Evolutionary conservation across 2,113 vertebrate genomes (phyloP).

Genomic region (Ceyx melanurus): DNA sequence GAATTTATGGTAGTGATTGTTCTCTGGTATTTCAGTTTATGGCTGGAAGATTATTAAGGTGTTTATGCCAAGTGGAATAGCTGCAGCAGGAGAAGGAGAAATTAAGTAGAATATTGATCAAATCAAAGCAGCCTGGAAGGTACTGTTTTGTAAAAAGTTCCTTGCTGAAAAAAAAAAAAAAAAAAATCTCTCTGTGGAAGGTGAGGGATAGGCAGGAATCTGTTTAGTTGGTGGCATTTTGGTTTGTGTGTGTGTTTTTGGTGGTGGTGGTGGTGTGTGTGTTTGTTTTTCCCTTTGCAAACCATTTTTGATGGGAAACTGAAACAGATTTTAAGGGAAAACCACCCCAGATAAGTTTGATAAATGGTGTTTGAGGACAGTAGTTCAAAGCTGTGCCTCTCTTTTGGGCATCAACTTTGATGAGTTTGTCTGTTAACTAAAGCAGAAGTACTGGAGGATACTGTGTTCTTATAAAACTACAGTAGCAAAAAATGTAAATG

Average conservation of each 20-base stretch:
- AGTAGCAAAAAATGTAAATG: not conserved
- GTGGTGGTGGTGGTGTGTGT: too few relatives aligned
- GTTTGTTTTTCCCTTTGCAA: not conserved
- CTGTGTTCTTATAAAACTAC: not conserved
- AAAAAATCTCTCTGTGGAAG: not conserved
- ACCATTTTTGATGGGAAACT: not conserved
- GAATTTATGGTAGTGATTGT: not conserved
- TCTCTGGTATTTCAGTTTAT: not conserved
- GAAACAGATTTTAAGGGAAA: not conserved
- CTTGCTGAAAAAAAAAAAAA: not conserved
- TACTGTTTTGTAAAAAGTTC: not conserved
- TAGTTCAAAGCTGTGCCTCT: not conserved
- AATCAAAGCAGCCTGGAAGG: not conserved
- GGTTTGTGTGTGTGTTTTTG: too few relatives aligned
- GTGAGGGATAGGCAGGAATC: not conserved
- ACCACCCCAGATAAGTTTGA: not conserved
- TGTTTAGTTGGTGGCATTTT: not conserved
- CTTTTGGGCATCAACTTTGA: not conserved
- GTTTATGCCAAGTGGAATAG: not conserved
- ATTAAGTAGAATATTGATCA: not conserved
- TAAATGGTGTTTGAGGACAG: not conserved
- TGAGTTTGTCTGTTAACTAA: not conserved
- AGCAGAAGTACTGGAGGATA: not conserved
- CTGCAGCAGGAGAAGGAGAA: slow-evolving; percentile 5
- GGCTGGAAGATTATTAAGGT: not conserved